phyloP scores from a whole-genome alignment of 2,113 vertebrate species.

The Amia ocellicauda region DNA sequence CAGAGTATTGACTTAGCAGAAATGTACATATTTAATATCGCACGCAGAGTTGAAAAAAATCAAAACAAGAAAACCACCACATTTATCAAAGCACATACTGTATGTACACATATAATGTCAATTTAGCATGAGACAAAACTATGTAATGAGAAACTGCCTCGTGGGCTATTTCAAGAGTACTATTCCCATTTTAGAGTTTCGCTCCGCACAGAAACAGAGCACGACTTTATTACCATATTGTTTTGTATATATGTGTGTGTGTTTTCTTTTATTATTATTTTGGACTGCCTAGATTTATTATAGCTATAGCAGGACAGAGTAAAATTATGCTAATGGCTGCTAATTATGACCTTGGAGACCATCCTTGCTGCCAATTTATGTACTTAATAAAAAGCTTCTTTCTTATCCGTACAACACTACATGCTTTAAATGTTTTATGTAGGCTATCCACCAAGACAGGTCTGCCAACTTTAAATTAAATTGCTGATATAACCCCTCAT shows the following conservation, averaged over 20 bases:
- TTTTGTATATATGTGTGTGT: neutral
- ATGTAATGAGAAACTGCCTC: no score
- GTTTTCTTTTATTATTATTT: no score
- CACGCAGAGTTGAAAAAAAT: no score
- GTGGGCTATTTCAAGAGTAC: no score
- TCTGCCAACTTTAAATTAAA: conserved; percentile 67
- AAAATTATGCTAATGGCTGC: conserved; percentile 57
- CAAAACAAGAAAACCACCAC: no score
- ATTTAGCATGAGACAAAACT: conserved; percentile 40
- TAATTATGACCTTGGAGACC: conserved; percentile 61
- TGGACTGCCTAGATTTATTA: conserved; percentile 42
- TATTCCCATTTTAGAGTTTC: no score
- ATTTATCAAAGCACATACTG: conserved; percentile 63
- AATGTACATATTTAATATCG: conserved; percentile 64
- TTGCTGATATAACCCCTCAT: conserved; percentile 55
- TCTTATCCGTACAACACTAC: conserved; percentile 52
- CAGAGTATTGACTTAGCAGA: conserved; percentile 61
- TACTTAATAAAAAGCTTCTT: conserved; percentile 52
- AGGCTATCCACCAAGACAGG: conserved; percentile 43
- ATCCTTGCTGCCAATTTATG: conserved; percentile 49
- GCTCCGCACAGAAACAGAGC: no score
- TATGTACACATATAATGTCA: conserved; percentile 60
- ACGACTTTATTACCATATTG: no score
- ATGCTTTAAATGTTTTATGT: conserved; percentile 45
- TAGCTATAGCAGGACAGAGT: conserved; percentile 40